Evolutionary conservation across 1,140 invertebrate species (phyloP), one percentile per base, ranked within the genome.

Genomic region (Episyrphus balteatus): DNA sequence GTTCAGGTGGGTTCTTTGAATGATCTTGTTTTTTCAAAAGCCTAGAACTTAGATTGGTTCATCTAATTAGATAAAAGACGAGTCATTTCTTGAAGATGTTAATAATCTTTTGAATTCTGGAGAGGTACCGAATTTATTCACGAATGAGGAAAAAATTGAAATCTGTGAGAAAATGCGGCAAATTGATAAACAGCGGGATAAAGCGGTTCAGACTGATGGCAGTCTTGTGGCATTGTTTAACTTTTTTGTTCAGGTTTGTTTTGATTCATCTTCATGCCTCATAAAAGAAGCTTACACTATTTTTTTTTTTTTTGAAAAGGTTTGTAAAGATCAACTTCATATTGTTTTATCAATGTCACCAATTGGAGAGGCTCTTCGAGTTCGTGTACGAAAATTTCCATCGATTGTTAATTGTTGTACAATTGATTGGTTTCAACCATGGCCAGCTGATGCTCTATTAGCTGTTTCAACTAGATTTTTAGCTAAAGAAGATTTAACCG

Each of bases 341-440:
- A 81, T 97, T 46, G 84, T 92, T 1, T 64, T 98, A 21, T 82
- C 88, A 1, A 94, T 97, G 88, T 93, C 88, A 46, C 90, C 93
- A 1, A 92, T 92, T 58, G 92, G 92, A 7, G 82, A 84, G 48
- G 75, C 76, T 12, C 86, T 97, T 66, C 75, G 92, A 49, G 89
- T 84, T 60, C 76, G 90, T 41, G 82, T 97, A 12, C 73, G 91
- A 48, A 96, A 92, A 67, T 98, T 96, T 68, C 93, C 92, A 1
- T 86, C 91, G 1, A 76, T 98, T 21, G 88, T 97, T 18, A 97
- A 95, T 66, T 96, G 92, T 62, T 97, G 93, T 61, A 96, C 92
- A 0, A 95, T 97, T 51, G 90, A 97, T 72, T 97, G 92, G 93
- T 92, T 97, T 69, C 90, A 96, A 75, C 75, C 87, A 39, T 98